Base-by-base conservation (phyloP, 2,113 vertebrate genomes). In the Nerophis lumbriciformis region DNA sequence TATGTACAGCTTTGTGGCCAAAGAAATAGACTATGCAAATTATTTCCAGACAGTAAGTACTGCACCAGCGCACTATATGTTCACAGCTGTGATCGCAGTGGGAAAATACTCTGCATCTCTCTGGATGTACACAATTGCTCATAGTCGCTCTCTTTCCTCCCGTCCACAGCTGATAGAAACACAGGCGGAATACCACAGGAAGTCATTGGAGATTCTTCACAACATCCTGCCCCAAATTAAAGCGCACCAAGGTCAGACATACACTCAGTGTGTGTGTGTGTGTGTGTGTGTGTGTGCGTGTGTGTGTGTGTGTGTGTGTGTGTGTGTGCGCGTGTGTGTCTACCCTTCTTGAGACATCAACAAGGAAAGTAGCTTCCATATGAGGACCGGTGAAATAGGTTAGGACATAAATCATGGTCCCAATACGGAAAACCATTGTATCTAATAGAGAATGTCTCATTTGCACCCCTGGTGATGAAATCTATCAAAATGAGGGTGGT, bases 11-110 rank as follows among this genome's bases (percentile, higher is more conserved):
- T 99, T 99, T 71, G 92, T 98, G 95, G 97, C 97, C 95, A 98
- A 99, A 98, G 97, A 99, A 95, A 94, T 98, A 73, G 96, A 99
- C 94, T 99, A 99, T 96, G 96, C 96, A 97, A 97, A 94, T 90
- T 98, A 97, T 90, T 99, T 99, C 77, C 94, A 99, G 88, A 95
- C 90, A 10, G 97, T 95, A 87, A 97, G 94, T 83, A 49, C n/a
- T 5, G 9, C 42, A 45, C 6, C 71, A 36, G 5, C 13, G 21
- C n/a, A 45, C 10, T 9, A 7, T 39, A 45, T 51, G 0, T 6
- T 65, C 10, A 47, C 19, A 61, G 15, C 19, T 45, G 7, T 52
- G 14, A 52, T 60, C 8, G 5, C 4, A 42, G 4, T 15, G 6
- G 12, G 13, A 15, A 45, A 60, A 57, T 63, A 37, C 3, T 28